Evolutionary conservation across 1,140 invertebrate genomes (phyloP).

Genomic region (Tetramorium alpestre): DNA sequence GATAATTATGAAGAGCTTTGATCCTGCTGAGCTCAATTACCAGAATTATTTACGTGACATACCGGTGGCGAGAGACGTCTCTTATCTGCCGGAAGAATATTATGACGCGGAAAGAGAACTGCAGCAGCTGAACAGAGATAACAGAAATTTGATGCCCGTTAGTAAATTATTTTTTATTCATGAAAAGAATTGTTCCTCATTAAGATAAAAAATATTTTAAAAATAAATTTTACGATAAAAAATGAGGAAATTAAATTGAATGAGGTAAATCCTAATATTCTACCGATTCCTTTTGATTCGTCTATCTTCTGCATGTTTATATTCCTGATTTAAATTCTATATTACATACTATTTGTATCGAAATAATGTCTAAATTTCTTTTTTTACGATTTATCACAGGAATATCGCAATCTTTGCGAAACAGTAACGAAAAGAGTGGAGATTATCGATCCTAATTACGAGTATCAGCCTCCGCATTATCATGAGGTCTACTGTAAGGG

Average conservation of each 20-base stretch:
- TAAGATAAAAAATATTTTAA: not conserved
- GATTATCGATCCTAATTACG: conserved; percentile 80
- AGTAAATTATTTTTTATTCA: conserved; percentile 37
- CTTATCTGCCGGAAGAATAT: conserved; percentile 67
- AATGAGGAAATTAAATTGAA: not conserved
- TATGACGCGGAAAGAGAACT: conserved; percentile 42
- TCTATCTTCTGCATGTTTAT: not conserved
- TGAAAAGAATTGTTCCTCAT: conserved; percentile 1
- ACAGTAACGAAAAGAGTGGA: conserved; percentile 78
- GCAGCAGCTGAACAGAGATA: conserved; percentile 53
- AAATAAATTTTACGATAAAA: not conserved
- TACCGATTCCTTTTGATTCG: not conserved
- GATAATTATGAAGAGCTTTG: not conserved
- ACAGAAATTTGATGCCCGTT: conserved; percentile 71
- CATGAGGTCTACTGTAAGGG: conserved; percentile 82
- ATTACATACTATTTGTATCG: not conserved
- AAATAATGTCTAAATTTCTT: conserved; percentile 13
- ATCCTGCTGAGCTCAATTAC: not conserved
- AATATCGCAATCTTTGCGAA: conserved; percentile 84
- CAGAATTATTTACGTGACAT: not conserved
- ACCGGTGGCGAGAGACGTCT: conserved; percentile 14
- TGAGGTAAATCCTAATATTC: not conserved
- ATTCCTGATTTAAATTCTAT: not conserved
- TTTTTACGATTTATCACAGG: conserved; percentile 71
- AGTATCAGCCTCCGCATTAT: conserved; percentile 84